A percentile compares a stretch with the other conserved stretches of the same genome.
phyloP scores from a whole-genome alignment of 2,113 vertebrate species.

The Cebus imitator region DNA sequence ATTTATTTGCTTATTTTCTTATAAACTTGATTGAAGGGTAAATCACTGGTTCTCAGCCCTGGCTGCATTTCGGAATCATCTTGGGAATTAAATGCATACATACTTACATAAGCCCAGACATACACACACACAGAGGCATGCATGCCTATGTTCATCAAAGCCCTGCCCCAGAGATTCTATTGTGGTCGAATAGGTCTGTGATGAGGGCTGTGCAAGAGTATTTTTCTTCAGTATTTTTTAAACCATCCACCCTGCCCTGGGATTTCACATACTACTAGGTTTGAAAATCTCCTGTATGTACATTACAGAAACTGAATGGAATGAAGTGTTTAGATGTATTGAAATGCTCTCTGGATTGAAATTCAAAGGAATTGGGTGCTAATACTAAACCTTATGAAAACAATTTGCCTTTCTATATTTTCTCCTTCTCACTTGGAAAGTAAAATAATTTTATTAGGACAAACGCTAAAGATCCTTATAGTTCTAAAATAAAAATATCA shows the following conservation, averaged over 20 bases:
- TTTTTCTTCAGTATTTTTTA: neutral
- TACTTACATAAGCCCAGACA: neutral
- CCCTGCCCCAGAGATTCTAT: neutral
- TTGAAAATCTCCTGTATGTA: neutral
- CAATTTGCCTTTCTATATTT: neutral
- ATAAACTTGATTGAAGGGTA: neutral
- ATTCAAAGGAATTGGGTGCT: neutral
- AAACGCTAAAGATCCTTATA: neutral
- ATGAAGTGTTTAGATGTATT: neutral
- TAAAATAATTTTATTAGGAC: neutral
- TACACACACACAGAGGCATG: neutral
- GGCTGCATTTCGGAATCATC: neutral
- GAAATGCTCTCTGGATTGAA: neutral
- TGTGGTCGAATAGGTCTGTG: neutral
- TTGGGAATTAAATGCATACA: neutral
- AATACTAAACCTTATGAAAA: neutral
- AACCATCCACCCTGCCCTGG: rapidly evolving
- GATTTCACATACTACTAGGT: neutral
- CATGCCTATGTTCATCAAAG: neutral
- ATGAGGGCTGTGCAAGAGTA: neutral
- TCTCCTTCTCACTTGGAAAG: neutral
- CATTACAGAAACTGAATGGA: neutral
- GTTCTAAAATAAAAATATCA: neutral
- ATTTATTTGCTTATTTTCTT: neutral
- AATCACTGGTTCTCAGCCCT: neutral